These are phyloP conservation scores for Pygocentrus nattereri DNA, from an alignment of 2,797 vertebrate genomes.

Conservation along the genomic window DNA sequence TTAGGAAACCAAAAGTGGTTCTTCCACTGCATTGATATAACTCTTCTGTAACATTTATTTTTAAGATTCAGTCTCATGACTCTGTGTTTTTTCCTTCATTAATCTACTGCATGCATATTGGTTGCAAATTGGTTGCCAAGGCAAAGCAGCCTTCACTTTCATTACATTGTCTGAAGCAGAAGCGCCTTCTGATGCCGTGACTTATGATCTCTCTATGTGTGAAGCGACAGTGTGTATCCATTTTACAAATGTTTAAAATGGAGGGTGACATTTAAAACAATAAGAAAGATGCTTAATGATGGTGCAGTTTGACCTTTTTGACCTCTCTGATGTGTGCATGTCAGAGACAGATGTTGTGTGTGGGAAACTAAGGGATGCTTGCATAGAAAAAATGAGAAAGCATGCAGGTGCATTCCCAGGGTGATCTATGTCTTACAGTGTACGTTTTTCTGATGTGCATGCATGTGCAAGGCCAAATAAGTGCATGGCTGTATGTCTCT, in stretches of 20 bases:
- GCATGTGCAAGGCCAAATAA: background rate
- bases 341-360: slow-evolving; percentile 46
- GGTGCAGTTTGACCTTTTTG: slow-evolving; percentile 44
- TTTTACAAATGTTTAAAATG: slow-evolving; percentile 54
- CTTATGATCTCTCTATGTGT: background rate
- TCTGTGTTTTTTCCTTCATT: no score
- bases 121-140: background rate
- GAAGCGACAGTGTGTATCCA: background rate
- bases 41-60: background rate
- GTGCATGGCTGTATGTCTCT: slow-evolving; percentile 37
- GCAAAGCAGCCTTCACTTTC: background rate
- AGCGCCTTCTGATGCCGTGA: background rate
- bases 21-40: no score
- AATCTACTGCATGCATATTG: background rate
- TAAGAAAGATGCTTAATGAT: slow-evolving; percentile 62
- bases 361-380: background rate
- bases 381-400: background rate
- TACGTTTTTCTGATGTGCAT: slow-evolving; percentile 38
- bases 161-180: background rate
- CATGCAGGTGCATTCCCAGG: background rate
- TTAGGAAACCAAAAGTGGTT: no score
- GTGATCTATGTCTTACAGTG: background rate
- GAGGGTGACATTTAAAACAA: slow-evolving; percentile 65
- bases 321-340: slow-evolving; percentile 56
- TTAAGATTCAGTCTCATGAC: background rate